Conservation (phyloP, 2,113 vertebrate species). For the Heterocephalus glaber region DNA sequence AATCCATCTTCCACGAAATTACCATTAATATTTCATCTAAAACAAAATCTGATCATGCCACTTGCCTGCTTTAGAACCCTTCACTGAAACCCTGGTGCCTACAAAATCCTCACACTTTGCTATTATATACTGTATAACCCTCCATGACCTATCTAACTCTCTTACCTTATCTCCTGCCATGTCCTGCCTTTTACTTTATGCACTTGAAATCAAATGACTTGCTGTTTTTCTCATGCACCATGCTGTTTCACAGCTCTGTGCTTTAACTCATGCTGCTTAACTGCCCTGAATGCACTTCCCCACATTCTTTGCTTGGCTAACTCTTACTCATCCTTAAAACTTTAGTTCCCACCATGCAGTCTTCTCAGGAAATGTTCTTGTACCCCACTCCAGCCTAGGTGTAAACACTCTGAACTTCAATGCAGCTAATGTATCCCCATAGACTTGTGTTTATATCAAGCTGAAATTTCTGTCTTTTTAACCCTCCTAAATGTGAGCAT, state of each 20-base stretch:
- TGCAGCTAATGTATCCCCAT: neutral
- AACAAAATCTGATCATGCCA: neutral
- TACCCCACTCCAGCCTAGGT: neutral
- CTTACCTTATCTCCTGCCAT: conserved; percentile 19
- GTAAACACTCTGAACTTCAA: conserved; percentile 22
- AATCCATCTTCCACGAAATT: neutral
- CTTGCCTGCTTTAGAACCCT: conserved; percentile 4
- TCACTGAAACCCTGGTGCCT: neutral
- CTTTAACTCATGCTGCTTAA: conserved; percentile 70
- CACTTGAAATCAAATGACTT: conserved; percentile 51
- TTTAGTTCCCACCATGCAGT: conserved; percentile 43
- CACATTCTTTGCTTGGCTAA: conserved; percentile 73
- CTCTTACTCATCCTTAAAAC: conserved; percentile 75
- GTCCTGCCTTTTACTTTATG: conserved; percentile 49
- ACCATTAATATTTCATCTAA: neutral
- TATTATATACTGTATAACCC: neutral
- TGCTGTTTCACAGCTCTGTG: conserved; percentile 65
- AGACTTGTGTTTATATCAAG: neutral
- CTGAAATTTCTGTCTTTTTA: conserved; percentile 45
- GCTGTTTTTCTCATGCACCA: conserved; percentile 59
- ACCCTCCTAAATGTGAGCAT: neutral
- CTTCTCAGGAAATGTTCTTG: conserved; percentile 57
- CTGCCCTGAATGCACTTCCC: conserved; percentile 43
- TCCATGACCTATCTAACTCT: conserved; percentile 16
- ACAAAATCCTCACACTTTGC: neutral